These are phyloP conservation scores for Bufo gargarizans DNA, from an alignment of 2,113 vertebrate genomes.

Conservation along the genomic window DNA sequence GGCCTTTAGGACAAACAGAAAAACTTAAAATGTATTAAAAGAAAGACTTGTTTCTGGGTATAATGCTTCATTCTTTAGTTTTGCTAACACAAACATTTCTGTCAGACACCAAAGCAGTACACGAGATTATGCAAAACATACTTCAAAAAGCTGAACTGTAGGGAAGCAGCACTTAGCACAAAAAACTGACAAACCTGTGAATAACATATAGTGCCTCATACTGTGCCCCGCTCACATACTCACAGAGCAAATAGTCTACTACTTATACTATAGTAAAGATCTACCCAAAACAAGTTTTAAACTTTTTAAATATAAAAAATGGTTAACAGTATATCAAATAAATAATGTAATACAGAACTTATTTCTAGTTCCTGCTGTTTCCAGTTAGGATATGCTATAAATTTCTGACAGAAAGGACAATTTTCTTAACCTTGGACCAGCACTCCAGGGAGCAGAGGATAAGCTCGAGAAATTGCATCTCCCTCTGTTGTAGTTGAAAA, in stretches of 20 bases:
- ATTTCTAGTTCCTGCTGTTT: background rate
- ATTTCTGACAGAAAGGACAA: background rate
- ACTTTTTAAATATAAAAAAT: background rate
- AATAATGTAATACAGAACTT: background rate
- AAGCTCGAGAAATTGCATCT: background rate
- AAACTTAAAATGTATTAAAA: background rate
- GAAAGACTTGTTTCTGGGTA: background rate
- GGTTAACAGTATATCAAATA: background rate
- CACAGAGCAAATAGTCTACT: background rate
- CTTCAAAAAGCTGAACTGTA: conserved; percentile 18
- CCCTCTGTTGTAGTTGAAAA: too few species aligned
- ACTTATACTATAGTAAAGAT: background rate
- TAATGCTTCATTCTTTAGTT: background rate
- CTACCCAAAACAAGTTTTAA: background rate
- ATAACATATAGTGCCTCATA: conserved; percentile 13
- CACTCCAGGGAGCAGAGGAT: background rate
- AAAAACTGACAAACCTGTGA: conserved; percentile 18
- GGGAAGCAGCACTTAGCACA: conserved; percentile 16
- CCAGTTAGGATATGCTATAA: background rate
- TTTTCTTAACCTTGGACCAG: background rate
- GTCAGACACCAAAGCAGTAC: conserved; percentile 7
- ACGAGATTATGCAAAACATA: conserved; percentile 24
- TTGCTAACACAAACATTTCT: conserved; percentile 19
- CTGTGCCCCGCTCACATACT: background rate
- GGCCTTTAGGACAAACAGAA: background rate